Conservation (phyloP, 2,888 invertebrate genomes). For the Aphelenchoides bicaudatus region DNA sequence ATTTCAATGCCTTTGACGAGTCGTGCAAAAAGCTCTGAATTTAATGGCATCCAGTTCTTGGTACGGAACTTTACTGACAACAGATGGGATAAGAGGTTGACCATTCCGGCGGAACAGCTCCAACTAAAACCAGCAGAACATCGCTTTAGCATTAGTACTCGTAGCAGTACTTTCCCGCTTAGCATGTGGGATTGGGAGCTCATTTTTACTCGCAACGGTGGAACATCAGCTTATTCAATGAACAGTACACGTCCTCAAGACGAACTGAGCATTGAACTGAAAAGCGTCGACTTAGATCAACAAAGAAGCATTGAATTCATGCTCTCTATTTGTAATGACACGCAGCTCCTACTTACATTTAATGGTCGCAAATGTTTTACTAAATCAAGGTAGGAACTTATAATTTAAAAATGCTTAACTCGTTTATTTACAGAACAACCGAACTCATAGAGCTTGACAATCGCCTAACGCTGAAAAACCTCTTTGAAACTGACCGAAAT, state of each 20-base stretch:
- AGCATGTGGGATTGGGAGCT: slow-evolving; percentile 64
- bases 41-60: slow-evolving; percentile 60
- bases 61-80: slow-evolving; percentile 62
- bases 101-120: not conserved
- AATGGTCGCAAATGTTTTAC: slow-evolving; percentile 63
- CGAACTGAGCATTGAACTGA: slow-evolving; percentile 38
- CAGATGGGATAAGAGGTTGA: slow-evolving; percentile 63
- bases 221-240: slow-evolving; percentile 7
- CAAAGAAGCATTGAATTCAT: slow-evolving; percentile 51
- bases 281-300: slow-evolving; percentile 51
- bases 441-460: slow-evolving; percentile 63
- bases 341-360: slow-evolving; percentile 61
- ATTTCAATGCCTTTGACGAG: slow-evolving; percentile 62
- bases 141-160: not conserved
- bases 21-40: slow-evolving; percentile 59
- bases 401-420: too few species aligned
- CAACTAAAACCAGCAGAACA: not conserved
- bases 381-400: too few species aligned
- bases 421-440: slow-evolving; percentile 60
- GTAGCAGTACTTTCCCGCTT: slow-evolving; percentile 57
- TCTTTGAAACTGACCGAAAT: slow-evolving; percentile 44
- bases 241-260: slow-evolving; percentile 24
- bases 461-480: slow-evolving; percentile 58
- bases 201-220: slow-evolving; percentile 39
- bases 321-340: slow-evolving; percentile 60